Conservation (phyloP, 2,113 vertebrate species). For the Microtus richardsoni region DNA sequence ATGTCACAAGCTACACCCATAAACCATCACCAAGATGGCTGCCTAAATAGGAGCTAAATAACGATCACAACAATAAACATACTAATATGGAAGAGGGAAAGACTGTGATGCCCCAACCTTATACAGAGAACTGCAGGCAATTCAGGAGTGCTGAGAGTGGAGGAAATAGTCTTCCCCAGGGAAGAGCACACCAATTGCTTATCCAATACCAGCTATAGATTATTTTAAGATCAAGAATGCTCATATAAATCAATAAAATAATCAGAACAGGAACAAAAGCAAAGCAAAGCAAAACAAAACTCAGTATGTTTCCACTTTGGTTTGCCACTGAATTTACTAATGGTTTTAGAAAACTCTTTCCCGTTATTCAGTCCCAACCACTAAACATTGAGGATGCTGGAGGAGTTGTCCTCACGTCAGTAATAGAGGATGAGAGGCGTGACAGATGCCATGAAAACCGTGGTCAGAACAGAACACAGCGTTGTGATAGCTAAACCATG, state of each 20-base stretch:
- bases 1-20: not conserved
- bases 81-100: not conserved
- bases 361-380: not conserved
- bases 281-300: too few species aligned
- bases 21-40: not conserved
- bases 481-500: not conserved
- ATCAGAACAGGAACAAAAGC: not conserved
- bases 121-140: not conserved
- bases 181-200: not conserved
- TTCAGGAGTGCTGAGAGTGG: not conserved
- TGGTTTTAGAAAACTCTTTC: not conserved
- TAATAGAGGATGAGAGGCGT: not conserved
- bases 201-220: not conserved
- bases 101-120: not conserved
- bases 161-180: not conserved
- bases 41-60: not conserved
- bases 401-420: not conserved
- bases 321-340: not conserved
- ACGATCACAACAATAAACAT: too few species aligned
- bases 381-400: not conserved
- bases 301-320: not conserved
- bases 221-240: not conserved
- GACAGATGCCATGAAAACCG: not conserved
- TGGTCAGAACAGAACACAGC: not conserved
- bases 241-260: not conserved